These are phyloP conservation scores for Pocillopora damicornis DNA, from an alignment of 64 coral and sea anemone genomes.

Conservation along the genomic window DNA sequence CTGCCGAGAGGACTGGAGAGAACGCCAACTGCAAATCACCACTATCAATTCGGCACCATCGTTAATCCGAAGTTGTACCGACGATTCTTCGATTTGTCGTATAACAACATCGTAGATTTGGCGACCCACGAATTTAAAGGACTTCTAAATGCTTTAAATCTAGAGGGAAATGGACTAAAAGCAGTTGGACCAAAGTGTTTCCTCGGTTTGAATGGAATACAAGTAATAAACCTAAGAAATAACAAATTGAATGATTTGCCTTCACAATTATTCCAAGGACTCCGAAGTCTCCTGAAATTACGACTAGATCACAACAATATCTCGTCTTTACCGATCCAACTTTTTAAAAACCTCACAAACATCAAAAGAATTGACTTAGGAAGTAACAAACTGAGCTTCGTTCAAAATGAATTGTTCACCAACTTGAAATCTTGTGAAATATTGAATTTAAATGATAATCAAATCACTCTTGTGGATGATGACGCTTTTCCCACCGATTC, in stretches of 20 bases:
- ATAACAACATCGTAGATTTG: conserved; percentile 63
- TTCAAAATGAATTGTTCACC: conserved; percentile 25
- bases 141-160: conserved; percentile 52
- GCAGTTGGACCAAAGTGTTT: conserved; percentile 36
- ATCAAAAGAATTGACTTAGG: conserved; percentile 50
- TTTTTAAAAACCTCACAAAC: conserved; percentile 19
- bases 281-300: conserved; percentile 29
- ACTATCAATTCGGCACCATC: conserved; percentile 50
- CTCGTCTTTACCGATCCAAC: conserved; percentile 13
- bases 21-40: conserved; percentile 29
- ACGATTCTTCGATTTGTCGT: conserved; percentile 61
- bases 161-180: conserved; percentile 60
- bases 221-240: conserved; percentile 54
- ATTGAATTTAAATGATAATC: conserved; percentile 59
- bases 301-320: conserved; percentile 63
- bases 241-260: conserved; percentile 55
- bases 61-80: conserved; percentile 51
- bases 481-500: conserved; percentile 50
- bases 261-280: conserved; percentile 34
- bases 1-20: conserved; percentile 63
- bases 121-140: conserved; percentile 44
- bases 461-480: conserved; percentile 33
- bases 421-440: conserved; percentile 24
- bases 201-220: conserved; percentile 34
- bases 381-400: conserved; percentile 30